phyloP scores from a whole-genome alignment of 2,888 invertebrate genomes.

The Flexamia atlantica region DNA sequence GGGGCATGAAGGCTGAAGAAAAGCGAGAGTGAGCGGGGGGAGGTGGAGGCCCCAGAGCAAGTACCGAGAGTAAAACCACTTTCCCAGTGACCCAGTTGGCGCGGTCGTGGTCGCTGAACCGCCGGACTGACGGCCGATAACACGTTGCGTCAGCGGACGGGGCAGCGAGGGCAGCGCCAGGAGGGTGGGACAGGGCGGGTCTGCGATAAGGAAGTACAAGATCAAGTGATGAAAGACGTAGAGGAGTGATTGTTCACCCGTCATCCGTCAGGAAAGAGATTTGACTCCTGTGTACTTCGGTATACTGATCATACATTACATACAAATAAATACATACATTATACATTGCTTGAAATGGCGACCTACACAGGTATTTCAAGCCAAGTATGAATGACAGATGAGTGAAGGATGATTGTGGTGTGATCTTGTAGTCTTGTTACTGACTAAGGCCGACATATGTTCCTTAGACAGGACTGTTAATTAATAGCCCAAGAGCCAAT shows the following conservation, averaged over 20 bases:
- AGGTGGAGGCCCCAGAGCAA: slow-evolving; percentile 5
- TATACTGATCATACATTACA: too few species aligned
- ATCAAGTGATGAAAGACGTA: background rate
- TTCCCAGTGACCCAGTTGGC: slow-evolving; percentile 44
- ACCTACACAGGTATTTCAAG: too few species aligned
- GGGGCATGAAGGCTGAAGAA: slow-evolving; percentile 9
- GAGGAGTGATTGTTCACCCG: background rate
- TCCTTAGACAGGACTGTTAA: too few species aligned
- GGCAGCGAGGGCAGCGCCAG: background rate
- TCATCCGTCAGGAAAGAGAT: too few species aligned
- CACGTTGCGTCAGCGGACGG: slow-evolving; percentile 18
- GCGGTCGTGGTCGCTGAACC: slow-evolving; percentile 31
- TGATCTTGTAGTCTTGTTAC: too few species aligned
- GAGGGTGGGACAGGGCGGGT: slow-evolving; percentile 17
- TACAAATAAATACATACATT: too few species aligned
- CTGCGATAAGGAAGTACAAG: slow-evolving; percentile 9
- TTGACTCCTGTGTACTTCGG: too few species aligned
- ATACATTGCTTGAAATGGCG: too few species aligned
- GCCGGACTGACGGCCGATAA: slow-evolving; percentile 7
- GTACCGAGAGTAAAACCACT: slow-evolving; percentile 43
- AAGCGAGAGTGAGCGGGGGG: slow-evolving; percentile 5
- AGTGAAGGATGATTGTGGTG: too few species aligned
- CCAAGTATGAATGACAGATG: too few species aligned
- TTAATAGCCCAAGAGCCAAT: too few species aligned
- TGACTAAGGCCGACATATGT: too few species aligned